Base-by-base conservation (phyloP, 2,797 vertebrate species). In the Pseudochaenichthys georgianus region DNA sequence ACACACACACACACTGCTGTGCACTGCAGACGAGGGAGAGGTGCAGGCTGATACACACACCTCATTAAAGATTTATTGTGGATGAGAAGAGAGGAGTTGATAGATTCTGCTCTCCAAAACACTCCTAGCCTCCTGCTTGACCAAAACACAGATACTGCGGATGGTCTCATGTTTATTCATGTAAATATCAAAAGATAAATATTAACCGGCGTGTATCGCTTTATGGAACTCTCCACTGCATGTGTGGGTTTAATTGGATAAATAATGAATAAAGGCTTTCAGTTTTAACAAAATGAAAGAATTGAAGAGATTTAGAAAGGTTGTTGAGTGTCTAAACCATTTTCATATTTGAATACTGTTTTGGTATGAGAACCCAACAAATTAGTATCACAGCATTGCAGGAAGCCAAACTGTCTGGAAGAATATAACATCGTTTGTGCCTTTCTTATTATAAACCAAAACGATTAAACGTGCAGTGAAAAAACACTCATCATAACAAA, bases 21-120 rank as follows among this genome's bases (percentile, higher is more conserved):
- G 52, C 41, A 71, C 61, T 63, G 61, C 58, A 80, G 75, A 68
- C 81, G 82, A 76, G 60, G 60, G 77, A 85, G 78, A 82, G 83
- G 84, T 80, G 78, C 62, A 78, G 82, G 63, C 70, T 82, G 81
- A 83, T 63, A 81, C 80, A 79, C 79, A 81, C 67, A 73, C 78
- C 59, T 77, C 76, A 90, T 93, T 62, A 89, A 93, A 88, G 79
- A 91, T 93, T 90, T 60, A 93, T 75, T 70, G 75, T 82, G 80
- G 77, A 83, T 84, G 55, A 85, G 82, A 75, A 21, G 70, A 67
- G 71, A 83, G 53, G 75, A 79, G 80, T 79, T 82, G 81, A 84
- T 77, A 83, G 80, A 85, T 85, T 88, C 79, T 87, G 78, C 77
- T 77, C 48, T 83, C 77, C 77, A 82, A 89, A 88, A 88, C 68